Conservation (phyloP, 1,140 invertebrate species). For the Formica selysi region DNA sequence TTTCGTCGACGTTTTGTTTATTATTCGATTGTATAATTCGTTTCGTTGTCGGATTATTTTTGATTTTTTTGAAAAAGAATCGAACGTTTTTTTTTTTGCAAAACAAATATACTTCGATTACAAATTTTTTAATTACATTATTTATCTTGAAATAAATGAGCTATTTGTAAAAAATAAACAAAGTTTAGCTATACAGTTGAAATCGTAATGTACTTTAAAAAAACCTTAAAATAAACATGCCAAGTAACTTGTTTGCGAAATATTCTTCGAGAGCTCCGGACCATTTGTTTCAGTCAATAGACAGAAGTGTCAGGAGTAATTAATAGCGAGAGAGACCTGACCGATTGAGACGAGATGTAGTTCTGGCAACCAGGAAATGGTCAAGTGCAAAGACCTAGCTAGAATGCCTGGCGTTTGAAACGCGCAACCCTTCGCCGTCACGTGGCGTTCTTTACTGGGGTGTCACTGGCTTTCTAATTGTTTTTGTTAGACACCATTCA, state of each 20-base stretch:
- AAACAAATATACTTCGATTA: not conserved
- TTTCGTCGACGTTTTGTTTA: conserved; percentile 7
- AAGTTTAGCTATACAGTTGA: too few species aligned
- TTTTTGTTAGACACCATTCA: conserved; percentile 72
- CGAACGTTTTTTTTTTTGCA: not conserved
- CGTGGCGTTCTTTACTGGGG: not conserved
- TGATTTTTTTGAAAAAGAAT: not conserved
- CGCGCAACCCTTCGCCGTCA: conserved; percentile 72
- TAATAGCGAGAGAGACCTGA: conserved; percentile 22
- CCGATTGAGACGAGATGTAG: not conserved
- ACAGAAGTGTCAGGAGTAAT: not conserved
- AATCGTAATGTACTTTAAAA: not conserved
- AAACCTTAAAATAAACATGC: not conserved
- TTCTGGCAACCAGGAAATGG: conserved; percentile 76
- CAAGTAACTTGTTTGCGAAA: not conserved
- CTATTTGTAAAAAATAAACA: too few species aligned
- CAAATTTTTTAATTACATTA: not conserved
- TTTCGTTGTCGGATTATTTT: not conserved
- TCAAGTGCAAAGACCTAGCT: conserved; percentile 82
- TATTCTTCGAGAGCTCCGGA: not conserved
- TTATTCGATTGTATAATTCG: not conserved
- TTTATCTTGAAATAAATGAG: not conserved
- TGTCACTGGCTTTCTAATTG: conserved; percentile 58
- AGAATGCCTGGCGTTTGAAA: conserved; percentile 77
- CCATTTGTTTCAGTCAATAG: conserved; percentile 9